Percentiles rank a stretch among this genome's conserved stretches.
phyloP scores from a whole-genome alignment of 2,888 invertebrate genomes.

The Mystacides longicornis region DNA sequence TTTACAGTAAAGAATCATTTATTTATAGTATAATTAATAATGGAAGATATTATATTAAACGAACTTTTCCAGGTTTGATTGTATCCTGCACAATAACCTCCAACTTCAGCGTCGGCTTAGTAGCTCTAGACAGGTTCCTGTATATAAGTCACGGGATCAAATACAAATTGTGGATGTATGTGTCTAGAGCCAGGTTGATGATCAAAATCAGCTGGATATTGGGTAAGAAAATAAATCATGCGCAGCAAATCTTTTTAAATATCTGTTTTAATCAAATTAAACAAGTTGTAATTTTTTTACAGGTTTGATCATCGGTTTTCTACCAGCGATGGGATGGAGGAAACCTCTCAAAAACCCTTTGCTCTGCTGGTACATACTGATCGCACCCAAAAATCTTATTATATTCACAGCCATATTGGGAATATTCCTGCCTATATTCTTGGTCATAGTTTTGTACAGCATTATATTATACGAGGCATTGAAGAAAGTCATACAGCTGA shows the following conservation, averaged over 20 bases:
- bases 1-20: too few relatives aligned
- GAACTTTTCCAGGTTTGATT: slow-evolving; percentile 47
- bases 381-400: slow-evolving; percentile 50
- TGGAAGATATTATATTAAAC: too few relatives aligned
- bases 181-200: slow-evolving; percentile 48
- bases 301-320: not conserved
- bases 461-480: slow-evolving; percentile 53
- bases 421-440: slow-evolving; percentile 43
- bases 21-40: too few relatives aligned
- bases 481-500: slow-evolving; percentile 45
- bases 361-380: slow-evolving; percentile 49
- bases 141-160: slow-evolving; percentile 58
- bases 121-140: slow-evolving; percentile 56
- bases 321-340: not conserved
- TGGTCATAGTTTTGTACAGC: slow-evolving; percentile 45
- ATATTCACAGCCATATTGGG: slow-evolving; percentile 50
- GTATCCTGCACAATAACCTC: slow-evolving; percentile 58
- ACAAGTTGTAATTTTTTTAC: not conserved
- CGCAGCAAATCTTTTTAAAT: too few relatives aligned
- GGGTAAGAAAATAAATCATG: too few relatives aligned
- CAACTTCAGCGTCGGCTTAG: slow-evolving; percentile 55
- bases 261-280: too few relatives aligned
- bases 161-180: slow-evolving; percentile 54
- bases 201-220: slow-evolving; percentile 51
- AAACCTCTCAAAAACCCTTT: not conserved